Conservation (phyloP, 2,797 vertebrate species). For the Chrosomus eos region DNA sequence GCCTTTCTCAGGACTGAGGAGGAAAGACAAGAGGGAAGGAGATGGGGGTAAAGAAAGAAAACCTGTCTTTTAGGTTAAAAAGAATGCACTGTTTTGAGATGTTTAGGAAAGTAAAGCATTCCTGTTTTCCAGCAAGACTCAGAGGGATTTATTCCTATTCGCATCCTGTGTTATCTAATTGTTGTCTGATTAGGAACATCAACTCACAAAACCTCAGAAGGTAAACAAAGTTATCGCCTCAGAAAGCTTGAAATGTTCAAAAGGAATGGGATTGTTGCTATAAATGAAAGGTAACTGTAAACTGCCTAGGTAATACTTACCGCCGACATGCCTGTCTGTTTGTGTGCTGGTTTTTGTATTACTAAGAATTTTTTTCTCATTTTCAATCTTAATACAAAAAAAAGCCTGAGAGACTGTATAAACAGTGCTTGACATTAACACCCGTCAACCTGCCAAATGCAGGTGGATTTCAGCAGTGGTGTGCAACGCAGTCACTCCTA, state of each 20-base stretch:
- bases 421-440: background rate
- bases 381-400: slow-evolving; percentile 62
- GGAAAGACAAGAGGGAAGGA: background rate
- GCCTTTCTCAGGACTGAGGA: background rate
- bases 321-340: slow-evolving; percentile 56
- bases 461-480: no score
- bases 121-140: slow-evolving; percentile 49
- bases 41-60: slow-evolving; percentile 21
- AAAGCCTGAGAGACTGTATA: slow-evolving; percentile 25
- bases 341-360: slow-evolving; percentile 73
- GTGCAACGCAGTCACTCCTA: no score
- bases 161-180: slow-evolving; percentile 67
- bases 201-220: slow-evolving; percentile 65
- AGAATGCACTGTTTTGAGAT: slow-evolving; percentile 39
- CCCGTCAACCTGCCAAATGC: no score
- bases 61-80: background rate
- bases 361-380: slow-evolving; percentile 68
- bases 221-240: slow-evolving; percentile 69
- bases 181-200: slow-evolving; percentile 68
- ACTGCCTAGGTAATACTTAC: slow-evolving; percentile 72
- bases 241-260: slow-evolving; percentile 58
- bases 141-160: slow-evolving; percentile 62
- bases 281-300: slow-evolving; percentile 72
- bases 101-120: slow-evolving; percentile 60
- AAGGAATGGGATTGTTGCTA: slow-evolving; percentile 67